These are phyloP conservation scores for Bombyx mandarina DNA, from an alignment of 1,140 invertebrate genomes.

Conservation along the genomic window DNA sequence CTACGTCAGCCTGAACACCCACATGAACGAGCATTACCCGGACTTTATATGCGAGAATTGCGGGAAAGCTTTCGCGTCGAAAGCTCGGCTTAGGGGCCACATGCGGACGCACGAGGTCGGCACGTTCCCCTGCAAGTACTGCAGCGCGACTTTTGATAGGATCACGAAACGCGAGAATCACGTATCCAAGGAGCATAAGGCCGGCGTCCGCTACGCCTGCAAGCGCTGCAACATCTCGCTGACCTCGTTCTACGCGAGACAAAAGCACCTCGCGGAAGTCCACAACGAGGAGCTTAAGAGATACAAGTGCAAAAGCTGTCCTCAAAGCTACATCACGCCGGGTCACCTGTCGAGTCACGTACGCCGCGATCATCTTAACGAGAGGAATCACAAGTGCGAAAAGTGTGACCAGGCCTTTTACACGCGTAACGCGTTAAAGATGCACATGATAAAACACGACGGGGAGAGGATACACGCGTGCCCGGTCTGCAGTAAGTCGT, in stretches of 20 bases:
- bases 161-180: constrained; percentile 53
- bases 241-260: constrained; percentile 44
- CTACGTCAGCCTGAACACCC: constrained; percentile 55
- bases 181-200: constrained; percentile 52
- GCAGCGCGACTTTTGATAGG: constrained; percentile 60
- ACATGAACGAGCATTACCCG: constrained; percentile 63
- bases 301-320: constrained; percentile 56
- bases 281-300: constrained; percentile 54
- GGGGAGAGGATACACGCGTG: constrained; percentile 64
- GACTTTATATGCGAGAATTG: constrained; percentile 63
- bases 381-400: constrained; percentile 60
- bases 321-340: constrained; percentile 49
- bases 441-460: constrained; percentile 83
- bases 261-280: constrained; percentile 51
- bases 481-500: constrained; percentile 55
- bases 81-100: constrained; percentile 66
- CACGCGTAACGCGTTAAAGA: constrained; percentile 73
- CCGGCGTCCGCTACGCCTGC: constrained; percentile 49
- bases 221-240: constrained; percentile 46
- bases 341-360: constrained; percentile 51
- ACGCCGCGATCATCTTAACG: constrained; percentile 56
- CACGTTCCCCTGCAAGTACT: constrained; percentile 50
- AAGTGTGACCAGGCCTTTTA: constrained; percentile 63
- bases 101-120: constrained; percentile 57
- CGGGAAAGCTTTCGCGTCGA: constrained; percentile 69